Evolutionary conservation across 2,113 vertebrate genomes (phyloP), one percentile per base, ranked within the genome.

Genomic region (Epinephelus cyanopodus): DNA sequence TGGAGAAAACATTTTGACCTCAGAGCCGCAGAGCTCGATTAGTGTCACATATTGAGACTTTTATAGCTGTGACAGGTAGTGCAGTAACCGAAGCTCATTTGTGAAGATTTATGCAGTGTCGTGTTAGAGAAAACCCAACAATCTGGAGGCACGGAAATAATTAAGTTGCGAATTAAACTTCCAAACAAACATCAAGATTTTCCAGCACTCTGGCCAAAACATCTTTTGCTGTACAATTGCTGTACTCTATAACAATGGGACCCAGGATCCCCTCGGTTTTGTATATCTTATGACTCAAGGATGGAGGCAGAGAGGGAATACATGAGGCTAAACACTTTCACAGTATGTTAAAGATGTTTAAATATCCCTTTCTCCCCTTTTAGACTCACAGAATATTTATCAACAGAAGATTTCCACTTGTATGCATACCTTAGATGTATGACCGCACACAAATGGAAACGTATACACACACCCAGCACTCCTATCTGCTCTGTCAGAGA

Each of bases 131-230:
- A 77, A 87, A 74, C 56, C 48, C 70, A 79, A 88, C 57, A 79
- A 82, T 88, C 17, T 74, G 71, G 48, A 89, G 75, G 77, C 63
- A 90, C 52, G 66, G 82, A 83, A 90, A 91, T 89, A 58, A 91
- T 91, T 87, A 85, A 52, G 70, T 72, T 86, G 71, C 71, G n/a
- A 90, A 75, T 82, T 77, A 81, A 71, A 80, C 81, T 88, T 89
- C 85, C 87, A 91, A 92, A 89, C 87, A 87, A 90, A 89, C 87
- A 87, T 75, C 75, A 61, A 71, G 65, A 89, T 85, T 94, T 94
- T 91, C 89, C 85, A 90, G 61, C 56, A 48, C 21, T 71, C 47
- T 71, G 57, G 77, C 88, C 90, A 94, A 93, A 67, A 87, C 68
- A 77, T 75, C 54, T 83, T 90, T 88, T 84, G 82, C 82, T 90